phyloP scores from a whole-genome alignment of 92 coral and sea anemone species.

The Zoanthus sociatus region DNA sequence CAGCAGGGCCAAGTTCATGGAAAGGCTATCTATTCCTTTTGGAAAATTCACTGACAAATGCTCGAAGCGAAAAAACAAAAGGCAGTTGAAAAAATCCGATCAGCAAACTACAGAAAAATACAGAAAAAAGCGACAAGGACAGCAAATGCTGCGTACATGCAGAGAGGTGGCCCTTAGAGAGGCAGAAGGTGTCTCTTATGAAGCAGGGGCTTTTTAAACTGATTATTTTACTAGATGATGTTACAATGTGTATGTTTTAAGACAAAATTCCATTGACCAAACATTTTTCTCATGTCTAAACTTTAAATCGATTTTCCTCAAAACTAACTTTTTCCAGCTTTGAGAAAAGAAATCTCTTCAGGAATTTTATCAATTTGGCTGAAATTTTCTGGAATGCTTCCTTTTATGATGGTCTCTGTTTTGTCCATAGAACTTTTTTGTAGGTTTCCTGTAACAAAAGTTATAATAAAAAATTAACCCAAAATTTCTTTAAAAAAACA shows the following conservation, averaged over 20 bases:
- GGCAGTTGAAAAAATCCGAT: no score
- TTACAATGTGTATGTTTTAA: background rate
- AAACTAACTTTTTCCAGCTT: constrained; percentile 37
- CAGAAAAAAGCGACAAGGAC: no score
- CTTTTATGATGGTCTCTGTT: constrained; percentile 29
- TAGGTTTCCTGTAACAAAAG: constrained; percentile 45
- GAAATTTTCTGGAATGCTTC: constrained; percentile 54
- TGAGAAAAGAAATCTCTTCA: constrained; percentile 43
- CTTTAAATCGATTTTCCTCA: constrained; percentile 29
- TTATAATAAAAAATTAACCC: constrained; percentile 30
- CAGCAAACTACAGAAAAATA: no score
- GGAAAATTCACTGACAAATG: no score
- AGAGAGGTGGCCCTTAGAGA: no score
- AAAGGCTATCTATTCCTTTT: no score
- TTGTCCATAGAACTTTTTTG: constrained; percentile 49
- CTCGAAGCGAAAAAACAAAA: no score
- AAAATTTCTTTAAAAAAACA: no score
- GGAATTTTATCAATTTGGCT: constrained; percentile 10
- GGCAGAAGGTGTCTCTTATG: no score
- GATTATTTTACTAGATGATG: background rate
- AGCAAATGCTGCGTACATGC: no score
- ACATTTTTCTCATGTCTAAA: background rate
- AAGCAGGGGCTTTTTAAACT: background rate
- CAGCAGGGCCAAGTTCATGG: no score
- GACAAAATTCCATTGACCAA: background rate